Evolutionary conservation across 2,113 vertebrate genomes (phyloP), one percentile per base, ranked within the genome.

Genomic region (Mungos mungo): DNA sequence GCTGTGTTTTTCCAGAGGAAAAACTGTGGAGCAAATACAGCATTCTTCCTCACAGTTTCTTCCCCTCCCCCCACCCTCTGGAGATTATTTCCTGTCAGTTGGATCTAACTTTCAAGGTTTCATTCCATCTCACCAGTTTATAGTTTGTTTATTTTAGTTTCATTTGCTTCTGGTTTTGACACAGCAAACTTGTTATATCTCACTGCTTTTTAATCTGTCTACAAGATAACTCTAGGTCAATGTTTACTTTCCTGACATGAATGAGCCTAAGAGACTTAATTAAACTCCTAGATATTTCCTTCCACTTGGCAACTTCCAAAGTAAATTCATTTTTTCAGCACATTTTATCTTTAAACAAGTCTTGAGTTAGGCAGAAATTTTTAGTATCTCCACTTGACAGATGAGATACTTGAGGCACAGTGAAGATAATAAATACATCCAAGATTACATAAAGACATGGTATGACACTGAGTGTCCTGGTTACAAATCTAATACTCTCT

Each of bases 311-410:
- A 80, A 21, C 60, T 92, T 27, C 66, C 71, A 65, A 96, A 92
- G 57, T 65, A 74, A 71, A 81, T 88, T 88, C 29, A 54, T 29
- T 88, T 72, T 95, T 83, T 38, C n/a, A 82, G 38, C n/a, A 91
- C 4, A 35, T 91, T 71, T 88, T 85, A n/a, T 86, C 47, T 63
- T 87, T 19, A 77, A 93, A 90, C 15, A 60, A 90, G 5, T 7
- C 72, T 68, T 90, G 45, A 89, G 18, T 80, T 87, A 76, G 68
- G 25, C 47, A 84, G 66, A 92, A 96, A 74, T 9, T 71, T 71
- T 87, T 90, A n/a, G 1, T 50, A 68, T 88, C 25, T 93, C n/a
- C 60, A 91, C 54, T 90, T 97, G 72, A 96, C n/a, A 96, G 35
- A 84, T 93, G 68, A 90, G 54, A 47, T 92, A 38, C 79, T 88